phyloP scores from a whole-genome alignment of 1,140 invertebrate species.

The Drosophila takahashii region DNA sequence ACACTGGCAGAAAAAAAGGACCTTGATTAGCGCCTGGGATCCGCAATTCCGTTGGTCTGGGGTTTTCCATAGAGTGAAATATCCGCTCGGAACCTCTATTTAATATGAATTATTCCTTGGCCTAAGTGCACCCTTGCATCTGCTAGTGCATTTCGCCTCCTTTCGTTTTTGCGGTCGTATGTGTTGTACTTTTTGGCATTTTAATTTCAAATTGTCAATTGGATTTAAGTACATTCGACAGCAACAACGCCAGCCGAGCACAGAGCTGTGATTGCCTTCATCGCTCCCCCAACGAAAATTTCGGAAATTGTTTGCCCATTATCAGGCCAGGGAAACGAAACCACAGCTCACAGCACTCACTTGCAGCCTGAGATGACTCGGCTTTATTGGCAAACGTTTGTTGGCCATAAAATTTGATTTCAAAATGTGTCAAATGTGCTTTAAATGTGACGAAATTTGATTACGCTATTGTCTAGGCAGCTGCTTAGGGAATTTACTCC shows the following conservation, averaged over 20 bases:
- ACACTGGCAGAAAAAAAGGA: constrained; percentile 42
- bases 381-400: constrained; percentile 51
- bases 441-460: constrained; percentile 75
- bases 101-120: constrained; percentile 1
- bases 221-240: constrained; percentile 77
- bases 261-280: constrained; percentile 64
- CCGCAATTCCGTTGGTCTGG: no score
- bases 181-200: constrained; percentile 77
- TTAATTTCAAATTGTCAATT: constrained; percentile 84
- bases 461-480: constrained; percentile 29
- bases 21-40: constrained; percentile 19
- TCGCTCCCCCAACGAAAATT: constrained; percentile 74
- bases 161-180: constrained; percentile 59
- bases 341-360: constrained; percentile 6
- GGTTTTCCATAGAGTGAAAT: background rate
- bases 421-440: constrained; percentile 78
- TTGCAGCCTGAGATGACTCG: constrained; percentile 2
- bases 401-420: constrained; percentile 74
- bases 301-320: constrained; percentile 71
- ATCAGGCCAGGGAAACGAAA: constrained; percentile 43
- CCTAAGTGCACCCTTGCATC: constrained; percentile 4
- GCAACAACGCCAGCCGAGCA: constrained; percentile 49
- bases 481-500: background rate
- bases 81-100: constrained; percentile 2
- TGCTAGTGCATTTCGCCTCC: constrained; percentile 29